Percentiles rank a stretch among this genome's conserved stretches.
Evolutionary conservation across 2,797 vertebrate species (phyloP).

Genomic region (Echiichthys vipera): DNA sequence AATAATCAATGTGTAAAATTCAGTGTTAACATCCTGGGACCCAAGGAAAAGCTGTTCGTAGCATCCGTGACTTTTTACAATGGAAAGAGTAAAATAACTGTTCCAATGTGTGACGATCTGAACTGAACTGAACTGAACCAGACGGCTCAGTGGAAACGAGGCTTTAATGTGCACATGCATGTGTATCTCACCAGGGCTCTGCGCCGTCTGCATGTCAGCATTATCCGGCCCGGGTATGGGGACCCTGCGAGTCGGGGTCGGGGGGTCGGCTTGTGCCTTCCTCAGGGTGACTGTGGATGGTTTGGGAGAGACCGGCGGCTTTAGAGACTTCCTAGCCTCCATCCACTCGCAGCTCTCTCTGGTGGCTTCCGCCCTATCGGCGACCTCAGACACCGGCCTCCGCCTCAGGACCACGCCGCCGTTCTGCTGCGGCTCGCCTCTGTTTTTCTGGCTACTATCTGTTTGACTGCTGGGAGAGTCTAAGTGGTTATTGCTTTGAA

Average conservation of each 20-base stretch:
- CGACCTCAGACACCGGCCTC: conserved; percentile 85
- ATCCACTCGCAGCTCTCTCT: conserved; percentile 79
- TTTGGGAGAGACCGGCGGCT: conserved; percentile 93
- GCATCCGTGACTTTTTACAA: too few species aligned
- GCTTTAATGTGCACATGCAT: conserved; percentile 1
- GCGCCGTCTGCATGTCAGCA: conserved; percentile 76
- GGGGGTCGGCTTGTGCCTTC: conserved; percentile 85
- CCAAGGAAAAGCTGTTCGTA: too few species aligned
- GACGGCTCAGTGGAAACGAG: too few species aligned
- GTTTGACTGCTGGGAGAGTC: conserved; percentile 44
- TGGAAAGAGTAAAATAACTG: too few species aligned
- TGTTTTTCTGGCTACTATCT: conserved; percentile 39
- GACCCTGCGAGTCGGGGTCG: conserved; percentile 89
- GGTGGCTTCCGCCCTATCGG: conserved; percentile 68
- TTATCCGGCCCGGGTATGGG: conserved; percentile 89
- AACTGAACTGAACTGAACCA: too few species aligned
- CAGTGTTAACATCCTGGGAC: too few species aligned
- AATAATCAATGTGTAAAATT: too few species aligned
- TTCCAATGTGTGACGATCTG: too few species aligned
- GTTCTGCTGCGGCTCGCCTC: conserved; percentile 71
- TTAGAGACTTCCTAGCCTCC: conserved; percentile 87
- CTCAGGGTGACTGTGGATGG: conserved; percentile 83
- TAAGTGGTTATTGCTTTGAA: conserved; percentile 66
- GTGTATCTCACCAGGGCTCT: conserved; percentile 86
- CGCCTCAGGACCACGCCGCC: conserved; percentile 78